phyloP scores from a whole-genome alignment of 2,888 invertebrate genomes.

The Lasioglossum villosulum region DNA sequence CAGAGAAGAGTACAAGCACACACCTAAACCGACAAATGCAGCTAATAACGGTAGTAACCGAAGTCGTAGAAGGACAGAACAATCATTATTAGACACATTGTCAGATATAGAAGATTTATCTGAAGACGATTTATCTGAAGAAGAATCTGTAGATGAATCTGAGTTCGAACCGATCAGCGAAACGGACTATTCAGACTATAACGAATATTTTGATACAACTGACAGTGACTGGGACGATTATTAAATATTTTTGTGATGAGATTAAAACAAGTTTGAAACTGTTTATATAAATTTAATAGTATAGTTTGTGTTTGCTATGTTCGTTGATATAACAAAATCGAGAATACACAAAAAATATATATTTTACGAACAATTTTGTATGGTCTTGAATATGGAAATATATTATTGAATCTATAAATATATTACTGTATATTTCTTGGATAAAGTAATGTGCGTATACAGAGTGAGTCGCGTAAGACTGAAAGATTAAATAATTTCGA shows the following conservation, averaged over 20 bases:
- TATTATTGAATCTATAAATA: slow-evolving; percentile 7
- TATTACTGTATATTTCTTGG: slow-evolving; percentile 10
- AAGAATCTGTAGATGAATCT: slow-evolving; percentile 77
- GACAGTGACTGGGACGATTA: slow-evolving; percentile 47
- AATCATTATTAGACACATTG: slow-evolving; percentile 7
- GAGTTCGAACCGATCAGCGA: slow-evolving; percentile 77
- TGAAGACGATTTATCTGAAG: slow-evolving; percentile 70
- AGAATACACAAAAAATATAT: slow-evolving; percentile 22
- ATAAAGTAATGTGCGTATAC: not conserved
- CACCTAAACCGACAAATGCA: not conserved
- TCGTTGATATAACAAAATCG: slow-evolving; percentile 11
- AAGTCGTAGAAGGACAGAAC: slow-evolving; percentile 28
- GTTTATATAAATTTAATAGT: slow-evolving; percentile 17
- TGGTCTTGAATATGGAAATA: not conserved
- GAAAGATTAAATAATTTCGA: not conserved
- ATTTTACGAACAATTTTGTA: slow-evolving; percentile 6
- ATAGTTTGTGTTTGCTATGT: slow-evolving; percentile 43
- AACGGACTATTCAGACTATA: slow-evolving; percentile 67
- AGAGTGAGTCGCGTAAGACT: not conserved
- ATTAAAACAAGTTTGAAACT: slow-evolving; percentile 24
- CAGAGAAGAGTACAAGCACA: slow-evolving; percentile 85
- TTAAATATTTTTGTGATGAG: not conserved
- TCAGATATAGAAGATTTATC: slow-evolving; percentile 20
- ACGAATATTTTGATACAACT: slow-evolving; percentile 40
- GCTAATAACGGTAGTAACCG: not conserved